phyloP scores from a whole-genome alignment of 2,888 invertebrate species.

The Melanotus villosus region DNA sequence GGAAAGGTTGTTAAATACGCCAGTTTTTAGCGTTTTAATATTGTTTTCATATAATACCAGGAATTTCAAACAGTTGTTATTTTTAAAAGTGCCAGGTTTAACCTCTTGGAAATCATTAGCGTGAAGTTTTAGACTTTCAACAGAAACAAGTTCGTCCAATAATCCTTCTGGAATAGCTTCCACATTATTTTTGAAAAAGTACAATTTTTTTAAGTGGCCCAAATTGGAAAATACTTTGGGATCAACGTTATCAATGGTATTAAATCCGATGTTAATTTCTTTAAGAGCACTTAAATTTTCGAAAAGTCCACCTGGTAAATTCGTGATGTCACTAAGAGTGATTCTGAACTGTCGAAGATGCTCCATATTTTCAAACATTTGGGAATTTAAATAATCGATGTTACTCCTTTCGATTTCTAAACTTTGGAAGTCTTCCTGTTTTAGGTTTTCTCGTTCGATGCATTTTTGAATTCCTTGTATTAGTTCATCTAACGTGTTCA shows the following conservation, averaged over 20 bases:
- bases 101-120: conserved; percentile 12
- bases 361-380: conserved; percentile 16
- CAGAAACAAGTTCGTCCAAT: conserved; percentile 9
- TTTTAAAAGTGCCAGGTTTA: no score
- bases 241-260: no score
- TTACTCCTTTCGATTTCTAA: no score
- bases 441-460: no score
- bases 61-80: conserved; percentile 13
- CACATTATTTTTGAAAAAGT: conserved; percentile 35
- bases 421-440: no score
- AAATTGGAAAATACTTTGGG: conserved; percentile 6
- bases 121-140: conserved; percentile 23
- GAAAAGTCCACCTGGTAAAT: conserved; percentile 21
- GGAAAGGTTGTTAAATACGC: conserved; percentile 22
- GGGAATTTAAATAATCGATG: no score
- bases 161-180: conserved; percentile 22
- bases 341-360: conserved; percentile 31
- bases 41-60: conserved; percentile 31
- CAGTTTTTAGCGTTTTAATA: conserved; percentile 3
- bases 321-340: conserved; percentile 19
- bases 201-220: conserved; percentile 15
- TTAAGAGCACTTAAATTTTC: conserved; percentile 6
- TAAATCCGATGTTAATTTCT: conserved; percentile 42
- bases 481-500: conserved; percentile 6
- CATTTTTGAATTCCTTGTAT: no score